These are phyloP conservation scores for Aphaenogaster ashmeadi DNA, from an alignment of 1,140 invertebrate genomes.

Conservation along the genomic window DNA sequence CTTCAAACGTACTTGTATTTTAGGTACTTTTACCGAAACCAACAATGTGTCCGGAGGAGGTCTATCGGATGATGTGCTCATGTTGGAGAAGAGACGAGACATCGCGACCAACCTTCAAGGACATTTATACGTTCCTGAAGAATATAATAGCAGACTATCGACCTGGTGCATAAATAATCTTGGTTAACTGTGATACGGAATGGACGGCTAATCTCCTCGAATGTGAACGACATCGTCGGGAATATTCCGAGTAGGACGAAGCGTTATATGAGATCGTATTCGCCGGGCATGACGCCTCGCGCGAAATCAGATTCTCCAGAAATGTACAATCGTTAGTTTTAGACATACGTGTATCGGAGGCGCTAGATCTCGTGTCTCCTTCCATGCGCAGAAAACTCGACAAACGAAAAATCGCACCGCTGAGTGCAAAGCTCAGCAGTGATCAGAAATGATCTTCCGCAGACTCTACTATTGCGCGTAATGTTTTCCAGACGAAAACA, in stretches of 20 bases:
- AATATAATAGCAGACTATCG: slow-evolving; percentile 87
- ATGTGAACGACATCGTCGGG: slow-evolving; percentile 13
- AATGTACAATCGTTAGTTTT: slow-evolving; percentile 85
- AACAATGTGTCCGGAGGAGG: slow-evolving; percentile 91
- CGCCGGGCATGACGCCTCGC: slow-evolving; percentile 28
- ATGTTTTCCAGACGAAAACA: slow-evolving; percentile 30
- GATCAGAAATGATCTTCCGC: slow-evolving; percentile 10
- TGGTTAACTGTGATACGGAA: slow-evolving; percentile 84
- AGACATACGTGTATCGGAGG: slow-evolving; percentile 51
- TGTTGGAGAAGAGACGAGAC: slow-evolving; percentile 92
- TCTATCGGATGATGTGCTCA: slow-evolving; percentile 93
- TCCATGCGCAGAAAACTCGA: slow-evolving; percentile 2
- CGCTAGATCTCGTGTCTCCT: background rate
- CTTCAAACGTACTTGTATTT: slow-evolving; percentile 70
- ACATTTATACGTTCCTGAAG: slow-evolving; percentile 93
- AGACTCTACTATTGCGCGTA: slow-evolving; percentile 20
- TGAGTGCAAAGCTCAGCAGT: background rate
- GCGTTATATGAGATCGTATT: slow-evolving; percentile 17
- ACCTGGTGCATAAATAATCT: slow-evolving; percentile 83
- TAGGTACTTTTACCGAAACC: slow-evolving; percentile 91
- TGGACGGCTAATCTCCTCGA: slow-evolving; percentile 20
- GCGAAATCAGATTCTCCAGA: slow-evolving; percentile 67
- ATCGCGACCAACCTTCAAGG: slow-evolving; percentile 91
- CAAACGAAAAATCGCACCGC: background rate
- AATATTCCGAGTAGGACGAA: slow-evolving; percentile 19